These are phyloP conservation scores for Tolmerus cingulatus DNA, from an alignment of 2,888 invertebrate genomes.

Conservation along the genomic window DNA sequence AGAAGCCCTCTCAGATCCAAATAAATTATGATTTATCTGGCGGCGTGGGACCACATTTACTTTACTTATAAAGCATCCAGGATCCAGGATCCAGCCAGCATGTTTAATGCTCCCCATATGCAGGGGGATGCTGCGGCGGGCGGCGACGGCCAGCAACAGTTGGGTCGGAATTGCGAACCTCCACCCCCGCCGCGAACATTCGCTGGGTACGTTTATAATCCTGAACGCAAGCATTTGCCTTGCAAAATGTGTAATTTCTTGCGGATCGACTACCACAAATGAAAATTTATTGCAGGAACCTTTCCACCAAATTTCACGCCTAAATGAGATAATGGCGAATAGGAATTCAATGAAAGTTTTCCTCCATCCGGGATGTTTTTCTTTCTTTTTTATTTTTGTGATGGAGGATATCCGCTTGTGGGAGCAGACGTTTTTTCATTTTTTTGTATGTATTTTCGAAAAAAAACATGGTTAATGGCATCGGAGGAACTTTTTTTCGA, in stretches of 20 bases:
- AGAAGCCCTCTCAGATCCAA: not conserved
- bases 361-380: not conserved
- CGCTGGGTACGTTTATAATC: not conserved
- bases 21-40: slow-evolving; percentile 43
- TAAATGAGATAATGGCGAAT: slow-evolving; percentile 46
- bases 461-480: slow-evolving; percentile 7
- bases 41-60: slow-evolving; percentile 5
- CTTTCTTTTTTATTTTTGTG: not conserved
- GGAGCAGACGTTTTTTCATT: not conserved
- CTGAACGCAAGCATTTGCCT: not conserved
- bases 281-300: slow-evolving; percentile 42
- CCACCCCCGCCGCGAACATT: not conserved
- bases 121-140: not conserved
- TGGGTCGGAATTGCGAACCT: not conserved
- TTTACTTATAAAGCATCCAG: not conserved
- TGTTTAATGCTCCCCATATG: not conserved
- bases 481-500: not conserved
- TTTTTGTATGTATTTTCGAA: not conserved
- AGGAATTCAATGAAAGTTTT: slow-evolving; percentile 42
- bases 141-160: slow-evolving; percentile 14
- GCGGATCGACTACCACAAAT: slow-evolving; percentile 27
- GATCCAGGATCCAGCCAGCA: not conserved
- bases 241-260: slow-evolving; percentile 16
- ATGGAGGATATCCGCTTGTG: not conserved
- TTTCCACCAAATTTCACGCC: slow-evolving; percentile 46